These are phyloP conservation scores for Eulemur rufifrons DNA, from an alignment of 2,113 vertebrate species.

Conservation along the genomic window DNA sequence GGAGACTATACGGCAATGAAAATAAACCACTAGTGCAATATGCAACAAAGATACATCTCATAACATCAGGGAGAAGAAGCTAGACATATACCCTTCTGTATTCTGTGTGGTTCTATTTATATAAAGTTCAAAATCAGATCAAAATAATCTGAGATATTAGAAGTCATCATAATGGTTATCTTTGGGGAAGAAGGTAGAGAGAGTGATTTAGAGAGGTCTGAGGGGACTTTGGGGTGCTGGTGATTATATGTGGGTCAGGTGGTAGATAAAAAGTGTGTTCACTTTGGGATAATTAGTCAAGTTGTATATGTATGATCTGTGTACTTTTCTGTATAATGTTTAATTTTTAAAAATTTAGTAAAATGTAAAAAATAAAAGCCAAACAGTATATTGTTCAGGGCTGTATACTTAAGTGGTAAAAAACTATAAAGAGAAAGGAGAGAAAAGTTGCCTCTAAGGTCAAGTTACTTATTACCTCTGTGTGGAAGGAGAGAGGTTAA, in stretches of 20 bases:
- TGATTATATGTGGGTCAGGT: background rate
- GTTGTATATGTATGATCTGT: background rate
- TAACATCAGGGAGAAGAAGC: background rate
- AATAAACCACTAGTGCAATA: background rate
- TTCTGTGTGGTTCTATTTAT: background rate
- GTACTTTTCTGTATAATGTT: background rate
- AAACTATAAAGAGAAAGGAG: background rate
- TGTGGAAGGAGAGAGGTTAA: no score
- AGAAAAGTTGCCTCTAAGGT: background rate
- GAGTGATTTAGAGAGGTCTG: background rate
- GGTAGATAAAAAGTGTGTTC: background rate
- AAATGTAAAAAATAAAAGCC: background rate
- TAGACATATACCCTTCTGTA: background rate
- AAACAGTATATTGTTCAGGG: background rate
- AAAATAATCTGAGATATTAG: background rate
- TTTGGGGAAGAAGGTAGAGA: background rate
- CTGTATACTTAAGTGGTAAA: background rate
- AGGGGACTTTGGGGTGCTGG: rapidly evolving
- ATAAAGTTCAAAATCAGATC: background rate
- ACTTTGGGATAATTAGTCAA: background rate
- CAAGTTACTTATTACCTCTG: background rate
- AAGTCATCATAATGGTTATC: background rate
- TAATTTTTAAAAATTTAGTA: background rate
- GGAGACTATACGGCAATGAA: background rate
- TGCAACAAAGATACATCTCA: background rate